Base-by-base conservation (phyloP, 92 coral and sea anemone genomes). In the Montipora capitata region DNA sequence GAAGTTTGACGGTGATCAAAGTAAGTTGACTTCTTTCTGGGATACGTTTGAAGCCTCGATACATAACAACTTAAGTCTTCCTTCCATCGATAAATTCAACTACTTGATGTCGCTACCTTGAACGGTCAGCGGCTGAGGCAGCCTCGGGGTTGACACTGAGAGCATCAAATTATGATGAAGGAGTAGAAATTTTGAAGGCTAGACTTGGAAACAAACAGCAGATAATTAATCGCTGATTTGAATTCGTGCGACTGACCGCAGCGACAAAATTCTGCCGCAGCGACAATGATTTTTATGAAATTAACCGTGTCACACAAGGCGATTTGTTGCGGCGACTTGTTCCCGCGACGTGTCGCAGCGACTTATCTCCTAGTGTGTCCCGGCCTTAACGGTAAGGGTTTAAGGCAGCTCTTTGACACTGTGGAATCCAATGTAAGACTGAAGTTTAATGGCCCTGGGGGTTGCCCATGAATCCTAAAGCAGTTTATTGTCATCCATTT, bases 1-100 rank as follows among this genome's bases (percentile, higher is more conserved):
- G 40, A 91, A 65, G 61, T 80, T 86, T n/a, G 40, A 61, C 18
- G 94, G 91, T 3, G 72, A 90, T 64, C 52, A 59, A n/a, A 85
- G 87, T 38, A 44, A 85, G 44, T 90, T 87, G 94, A 70, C 72
- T 17, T 48, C 91, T 45, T 91, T 91, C 74, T 91, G 91, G 94
- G 91, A 86, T 57, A 79, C 80, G 10, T 91, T 72, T 59, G 79
- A 83, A 56, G 85, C 94, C 10, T 77, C 94, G 38, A 61, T 87
- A 39, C 95, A 92, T 44, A 79, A 78, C 0, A 83, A 92, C 41
- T 52, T 64, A 41, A 20, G 74, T 54, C n/a, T 83, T 5, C 57
- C 90, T 63, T 54, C 73, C 41, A 82, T 82, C 40, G 85, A 91
- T 49, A 87, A 87, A 16, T 91, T 87, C 43, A 87, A 77, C 13